Evolutionary conservation across 2,797 vertebrate genomes (phyloP).

Genomic region (Leuciscus waleckii): DNA sequence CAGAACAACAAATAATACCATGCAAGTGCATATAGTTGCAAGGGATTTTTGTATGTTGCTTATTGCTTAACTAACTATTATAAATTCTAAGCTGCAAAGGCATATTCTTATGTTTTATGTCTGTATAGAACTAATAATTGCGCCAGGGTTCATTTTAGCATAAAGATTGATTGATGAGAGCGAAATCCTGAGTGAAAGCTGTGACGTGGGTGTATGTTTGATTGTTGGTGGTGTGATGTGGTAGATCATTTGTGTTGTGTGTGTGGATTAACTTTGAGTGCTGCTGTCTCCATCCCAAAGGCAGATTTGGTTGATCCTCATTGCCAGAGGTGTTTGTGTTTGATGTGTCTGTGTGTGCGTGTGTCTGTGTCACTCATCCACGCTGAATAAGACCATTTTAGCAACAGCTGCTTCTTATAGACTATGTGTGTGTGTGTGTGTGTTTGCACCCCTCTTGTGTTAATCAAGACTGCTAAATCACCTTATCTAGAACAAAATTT

Average conservation of each 20-base stretch:
- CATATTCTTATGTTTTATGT: background rate
- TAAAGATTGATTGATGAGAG: conserved; percentile 19
- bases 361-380: conserved; percentile 12
- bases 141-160: background rate
- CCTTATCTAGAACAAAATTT: conserved; percentile 7
- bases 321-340: conserved; percentile 46
- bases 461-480: conserved; percentile 32
- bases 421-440: background rate
- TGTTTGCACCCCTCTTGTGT: conserved; percentile 18
- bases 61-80: background rate
- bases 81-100: background rate
- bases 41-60: background rate
- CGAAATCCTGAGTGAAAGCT: conserved; percentile 1
- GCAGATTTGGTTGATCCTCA: conserved; percentile 69
- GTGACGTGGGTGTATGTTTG: conserved; percentile 26
- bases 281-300: conserved; percentile 68
- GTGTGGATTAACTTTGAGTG: conserved; percentile 58
- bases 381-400: conserved; percentile 34
- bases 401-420: conserved; percentile 25
- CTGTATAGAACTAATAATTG: conserved; percentile 5
- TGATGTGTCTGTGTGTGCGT: conserved; percentile 22
- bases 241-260: conserved; percentile 24
- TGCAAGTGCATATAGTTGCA: background rate
- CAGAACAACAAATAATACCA: background rate
- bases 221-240: conserved; percentile 31